These are phyloP conservation scores for Oikopleura dioica DNA, from an alignment of 23 tunicate genomes.

Conservation along the genomic window DNA sequence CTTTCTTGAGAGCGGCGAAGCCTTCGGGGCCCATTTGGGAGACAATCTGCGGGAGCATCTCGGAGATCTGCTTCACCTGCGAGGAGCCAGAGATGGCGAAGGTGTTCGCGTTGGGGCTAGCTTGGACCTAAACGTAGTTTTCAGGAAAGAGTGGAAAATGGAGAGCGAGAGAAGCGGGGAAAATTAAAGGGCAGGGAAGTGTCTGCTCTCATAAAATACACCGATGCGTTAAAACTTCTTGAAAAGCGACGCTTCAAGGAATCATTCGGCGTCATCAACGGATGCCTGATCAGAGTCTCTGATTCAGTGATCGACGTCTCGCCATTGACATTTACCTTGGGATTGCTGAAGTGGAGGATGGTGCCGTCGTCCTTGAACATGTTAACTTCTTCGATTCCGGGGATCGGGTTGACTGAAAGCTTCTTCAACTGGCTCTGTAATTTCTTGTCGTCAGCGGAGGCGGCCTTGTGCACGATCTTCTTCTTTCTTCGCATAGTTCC, in stretches of 20 bases:
- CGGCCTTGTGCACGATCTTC: conserved; percentile 53
- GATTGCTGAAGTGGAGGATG: conserved; percentile 74
- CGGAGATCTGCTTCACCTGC: conserved; percentile 27
- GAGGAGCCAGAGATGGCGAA: conserved; percentile 86
- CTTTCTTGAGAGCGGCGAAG: background rate
- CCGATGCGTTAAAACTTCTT: too few species aligned
- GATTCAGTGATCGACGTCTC: too few species aligned
- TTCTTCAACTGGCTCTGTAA: conserved; percentile 48
- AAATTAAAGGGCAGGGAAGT: too few species aligned
- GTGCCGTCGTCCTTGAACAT: conserved; percentile 82
- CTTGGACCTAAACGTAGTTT: conserved; percentile 64
- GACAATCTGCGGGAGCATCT: conserved; percentile 8
- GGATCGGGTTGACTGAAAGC: conserved; percentile 51
- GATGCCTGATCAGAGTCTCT: too few species aligned
- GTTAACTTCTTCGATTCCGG: conserved; percentile 90
- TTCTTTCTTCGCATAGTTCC: conserved; percentile 69
- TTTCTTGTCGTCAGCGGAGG: conserved; percentile 64
- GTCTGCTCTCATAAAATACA: too few species aligned
- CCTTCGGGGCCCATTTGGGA: conserved; percentile 8
- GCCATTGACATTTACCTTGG: conserved; percentile 33
- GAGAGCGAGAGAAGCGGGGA: too few species aligned
- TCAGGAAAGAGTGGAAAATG: too few species aligned
- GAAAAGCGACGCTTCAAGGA: too few species aligned
- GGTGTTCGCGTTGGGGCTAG: conserved; percentile 69
- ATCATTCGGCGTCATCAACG: too few species aligned